Evolutionary conservation across 2,888 invertebrate genomes (phyloP), one percentile per base, ranked within the genome.

Genomic region (Litoditis marina): DNA sequence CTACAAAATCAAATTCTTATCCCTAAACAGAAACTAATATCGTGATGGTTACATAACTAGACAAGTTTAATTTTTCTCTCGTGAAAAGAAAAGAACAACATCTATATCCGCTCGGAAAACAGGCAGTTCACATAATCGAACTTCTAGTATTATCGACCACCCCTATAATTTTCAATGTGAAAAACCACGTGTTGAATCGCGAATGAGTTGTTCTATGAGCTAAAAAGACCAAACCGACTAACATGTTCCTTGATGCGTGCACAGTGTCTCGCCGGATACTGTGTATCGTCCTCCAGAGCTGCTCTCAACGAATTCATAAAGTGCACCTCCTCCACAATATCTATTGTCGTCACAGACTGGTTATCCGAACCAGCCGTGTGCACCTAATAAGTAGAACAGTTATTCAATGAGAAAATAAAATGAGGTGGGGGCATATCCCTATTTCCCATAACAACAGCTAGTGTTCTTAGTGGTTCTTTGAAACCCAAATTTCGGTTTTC

Each of bases 231-330:
- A 53, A 28, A 28, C 36, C 7, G 25, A 66, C 84, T 78, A 73
- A 86, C 86, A 81, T 86, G 86, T 52, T 89, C 87, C 74, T 89
- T 88, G 82, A 93, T 92, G 78, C 90, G 89, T 0, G 90, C 88
- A 76, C 92, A 90, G 78, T 89, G 88, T 0, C 89, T 88, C 68
- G 88, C 88, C 19, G 70, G 62, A 50, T 57, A 77, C 1, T 53
- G 39, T 25, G 39, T 46, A 0, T 28, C 19, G 19, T 63, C 61
- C 5, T 61, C 19, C 7, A 69, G 60, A 1, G 36, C 28, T 1
- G 65, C 59, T 13, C 68, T 34, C 30, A 71, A 28, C 6, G 62
- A 42, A 3, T 44, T 44, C 8, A 22, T 3, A 44, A 19, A 5
- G 44, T n/a, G n/a, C n/a, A n/a, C n/a, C n/a, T n/a, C n/a, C n/a